Conservation (phyloP, 2,113 vertebrate genomes). For the Poeciliopsis occidentalis region DNA sequence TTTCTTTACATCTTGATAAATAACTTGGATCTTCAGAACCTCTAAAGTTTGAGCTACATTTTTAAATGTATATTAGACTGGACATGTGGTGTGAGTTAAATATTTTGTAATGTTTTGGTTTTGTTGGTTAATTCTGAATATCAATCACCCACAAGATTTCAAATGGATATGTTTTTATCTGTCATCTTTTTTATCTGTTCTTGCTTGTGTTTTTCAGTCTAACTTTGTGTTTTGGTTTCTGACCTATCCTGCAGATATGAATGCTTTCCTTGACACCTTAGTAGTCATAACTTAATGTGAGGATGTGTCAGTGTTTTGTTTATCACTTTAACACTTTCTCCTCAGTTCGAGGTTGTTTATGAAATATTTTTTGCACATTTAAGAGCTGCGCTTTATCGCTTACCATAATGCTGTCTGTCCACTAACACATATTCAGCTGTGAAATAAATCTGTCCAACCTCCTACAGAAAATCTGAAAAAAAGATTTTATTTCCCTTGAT, state of each 20-base stretch:
- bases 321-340: conserved; percentile 1
- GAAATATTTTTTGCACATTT: neutral
- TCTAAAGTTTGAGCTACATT: neutral
- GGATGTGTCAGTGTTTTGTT: neutral
- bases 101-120: neutral
- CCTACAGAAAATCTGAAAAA: neutral
- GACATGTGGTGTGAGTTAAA: neutral
- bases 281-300: neutral
- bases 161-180: neutral
- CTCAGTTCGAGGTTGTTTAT: conserved; percentile 3
- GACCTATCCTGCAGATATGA: neutral
- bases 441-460: neutral
- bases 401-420: conserved; percentile 6
- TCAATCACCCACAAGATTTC: too few species aligned
- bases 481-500: neutral
- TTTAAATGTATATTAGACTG: neutral
- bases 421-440: neutral
- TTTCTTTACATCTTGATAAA: neutral
- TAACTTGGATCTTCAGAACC: neutral
- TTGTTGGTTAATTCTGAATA: neutral
- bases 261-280: neutral
- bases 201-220: neutral
- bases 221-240: neutral
- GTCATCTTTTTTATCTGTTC: neutral
- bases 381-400: neutral